Conservation (phyloP, 2,113 vertebrate species). For the Phaethornis superciliosus region DNA sequence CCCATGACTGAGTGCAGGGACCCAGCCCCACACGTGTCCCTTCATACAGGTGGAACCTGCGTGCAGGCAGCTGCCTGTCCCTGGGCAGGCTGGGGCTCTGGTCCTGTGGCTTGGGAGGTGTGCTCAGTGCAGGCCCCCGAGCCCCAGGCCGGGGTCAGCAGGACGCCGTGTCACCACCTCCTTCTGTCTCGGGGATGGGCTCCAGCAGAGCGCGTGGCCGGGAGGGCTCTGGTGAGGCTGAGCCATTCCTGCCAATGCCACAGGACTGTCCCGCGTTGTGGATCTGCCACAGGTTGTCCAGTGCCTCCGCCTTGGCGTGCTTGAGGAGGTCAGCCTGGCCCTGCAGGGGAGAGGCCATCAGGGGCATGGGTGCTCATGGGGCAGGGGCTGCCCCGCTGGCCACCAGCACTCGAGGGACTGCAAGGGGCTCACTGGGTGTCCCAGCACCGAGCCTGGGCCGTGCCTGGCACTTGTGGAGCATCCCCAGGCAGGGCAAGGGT, state of each 20-base stretch:
- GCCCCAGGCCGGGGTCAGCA: constrained; percentile 74
- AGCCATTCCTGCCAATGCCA: constrained; percentile 86
- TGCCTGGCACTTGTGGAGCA: neutral
- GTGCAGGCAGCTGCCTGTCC: neutral
- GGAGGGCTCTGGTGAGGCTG: constrained; percentile 70
- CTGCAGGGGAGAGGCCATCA: constrained; percentile 47
- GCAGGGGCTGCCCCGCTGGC: neutral
- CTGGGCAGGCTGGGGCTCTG: neutral
- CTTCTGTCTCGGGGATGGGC: constrained; percentile 79
- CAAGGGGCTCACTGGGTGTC: neutral
- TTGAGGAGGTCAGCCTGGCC: constrained; percentile 91
- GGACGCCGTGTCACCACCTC: constrained; percentile 59
- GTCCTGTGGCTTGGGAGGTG: rapidly evolving
- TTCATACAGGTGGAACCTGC: neutral
- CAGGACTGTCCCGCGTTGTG: constrained; percentile 90
- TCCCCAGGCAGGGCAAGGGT: neutral
- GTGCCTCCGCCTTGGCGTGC: constrained; percentile 85
- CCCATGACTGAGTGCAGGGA: rapidly evolving
- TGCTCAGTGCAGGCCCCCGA: neutral
- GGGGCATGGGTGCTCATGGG: too few relatives aligned
- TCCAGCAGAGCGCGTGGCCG: constrained; percentile 59
- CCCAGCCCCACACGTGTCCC: neutral
- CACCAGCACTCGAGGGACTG: too few relatives aligned
- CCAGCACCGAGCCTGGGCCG: neutral
- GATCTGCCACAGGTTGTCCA: constrained; percentile 91